Evolutionary conservation across 2,797 vertebrate species (phyloP).

Genomic region (Argyrosomus regius): DNA sequence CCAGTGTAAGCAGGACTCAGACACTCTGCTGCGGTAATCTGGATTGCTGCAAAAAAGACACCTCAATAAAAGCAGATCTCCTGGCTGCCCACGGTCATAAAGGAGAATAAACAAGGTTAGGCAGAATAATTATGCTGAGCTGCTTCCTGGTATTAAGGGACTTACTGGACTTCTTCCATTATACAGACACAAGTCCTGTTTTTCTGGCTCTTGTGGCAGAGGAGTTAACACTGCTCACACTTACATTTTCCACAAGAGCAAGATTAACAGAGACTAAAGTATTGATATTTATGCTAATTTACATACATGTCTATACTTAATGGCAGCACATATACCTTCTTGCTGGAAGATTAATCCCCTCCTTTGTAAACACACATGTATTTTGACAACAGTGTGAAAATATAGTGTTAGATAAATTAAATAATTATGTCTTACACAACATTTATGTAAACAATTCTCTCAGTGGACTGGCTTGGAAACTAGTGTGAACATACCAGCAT

Average conservation of each 20-base stretch:
- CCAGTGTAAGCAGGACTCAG: slow-evolving; percentile 70
- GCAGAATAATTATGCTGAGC: slow-evolving; percentile 74
- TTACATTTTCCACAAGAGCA: slow-evolving; percentile 27
- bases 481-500: slow-evolving; percentile 13
- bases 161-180: slow-evolving; percentile 57
- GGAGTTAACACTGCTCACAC: slow-evolving; percentile 30
- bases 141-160: slow-evolving; percentile 80
- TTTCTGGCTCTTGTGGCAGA: slow-evolving; percentile 19
- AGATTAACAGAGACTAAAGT: slow-evolving; percentile 13
- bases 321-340: neutral
- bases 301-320: neutral
- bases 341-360: neutral
- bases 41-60: slow-evolving; percentile 66
- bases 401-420: slow-evolving; percentile 12
- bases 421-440: slow-evolving; percentile 3
- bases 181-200: slow-evolving; percentile 48
- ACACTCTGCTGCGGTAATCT: slow-evolving; percentile 67
- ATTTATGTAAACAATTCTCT: slow-evolving; percentile 5
- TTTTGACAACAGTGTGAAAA: neutral
- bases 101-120: slow-evolving; percentile 81
- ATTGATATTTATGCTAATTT: slow-evolving; percentile 14
- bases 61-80: slow-evolving; percentile 82
- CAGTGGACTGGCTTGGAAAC: slow-evolving; percentile 1
- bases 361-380: neutral
- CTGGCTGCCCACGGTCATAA: slow-evolving; percentile 75